Conservation (phyloP, 2,113 vertebrate genomes). For the Pica pica region DNA sequence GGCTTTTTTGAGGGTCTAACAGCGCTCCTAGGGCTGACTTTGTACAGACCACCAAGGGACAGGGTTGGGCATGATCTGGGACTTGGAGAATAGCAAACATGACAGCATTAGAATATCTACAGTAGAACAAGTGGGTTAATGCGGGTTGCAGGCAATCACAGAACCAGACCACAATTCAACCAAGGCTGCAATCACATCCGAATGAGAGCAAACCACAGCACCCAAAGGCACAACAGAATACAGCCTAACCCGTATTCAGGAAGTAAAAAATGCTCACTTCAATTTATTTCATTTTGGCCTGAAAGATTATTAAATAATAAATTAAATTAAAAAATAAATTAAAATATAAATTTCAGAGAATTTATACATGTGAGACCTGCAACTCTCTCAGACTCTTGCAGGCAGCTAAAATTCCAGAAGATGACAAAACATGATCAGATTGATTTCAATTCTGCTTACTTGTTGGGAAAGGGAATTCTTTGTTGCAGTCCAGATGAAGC, state of each 20-base stretch:
- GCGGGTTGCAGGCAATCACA: not conserved
- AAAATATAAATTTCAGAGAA: not conserved
- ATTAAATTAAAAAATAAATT: too few species aligned
- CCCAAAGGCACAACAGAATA: not conserved
- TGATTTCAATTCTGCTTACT: constrained; percentile 76
- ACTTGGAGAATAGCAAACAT: not conserved
- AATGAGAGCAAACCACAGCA: not conserved
- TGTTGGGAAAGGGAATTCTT: constrained; percentile 98
- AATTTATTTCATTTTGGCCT: not conserved
- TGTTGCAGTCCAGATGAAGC: constrained; percentile 98
- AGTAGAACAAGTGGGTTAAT: not conserved
- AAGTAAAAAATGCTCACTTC: not conserved
- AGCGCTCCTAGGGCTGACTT: not conserved
- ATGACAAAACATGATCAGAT: not conserved
- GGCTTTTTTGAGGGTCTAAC: not conserved
- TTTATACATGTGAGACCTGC: not conserved
- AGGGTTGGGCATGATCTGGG: not conserved
- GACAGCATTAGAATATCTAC: not conserved
- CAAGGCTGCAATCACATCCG: not conserved
- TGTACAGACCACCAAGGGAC: not conserved
- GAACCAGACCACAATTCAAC: not conserved
- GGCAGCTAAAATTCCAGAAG: not conserved
- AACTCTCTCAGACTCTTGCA: not conserved
- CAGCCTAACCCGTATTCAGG: not conserved
- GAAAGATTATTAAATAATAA: not conserved